Evolutionary conservation across 2,888 invertebrate species (phyloP).

Genomic region (Xestoiulus laeticollis): DNA sequence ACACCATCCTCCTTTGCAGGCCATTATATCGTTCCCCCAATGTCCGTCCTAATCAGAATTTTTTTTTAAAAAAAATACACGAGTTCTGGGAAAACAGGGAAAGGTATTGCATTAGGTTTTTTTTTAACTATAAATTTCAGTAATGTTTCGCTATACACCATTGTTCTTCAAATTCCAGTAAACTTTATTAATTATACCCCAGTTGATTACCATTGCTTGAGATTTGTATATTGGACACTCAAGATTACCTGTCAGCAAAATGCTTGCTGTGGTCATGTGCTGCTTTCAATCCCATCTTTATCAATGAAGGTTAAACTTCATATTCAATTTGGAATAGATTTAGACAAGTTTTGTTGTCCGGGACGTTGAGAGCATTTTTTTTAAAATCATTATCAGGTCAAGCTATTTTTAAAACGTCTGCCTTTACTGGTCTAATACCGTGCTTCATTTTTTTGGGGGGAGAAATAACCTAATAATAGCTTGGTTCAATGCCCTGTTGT

Average conservation of each 20-base stretch:
- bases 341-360: background rate
- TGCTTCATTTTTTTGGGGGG: background rate
- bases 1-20: background rate
- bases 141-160: background rate
- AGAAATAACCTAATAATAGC: background rate
- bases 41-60: background rate
- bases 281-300: background rate
- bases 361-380: background rate
- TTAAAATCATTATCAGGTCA: background rate
- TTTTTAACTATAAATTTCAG: background rate
- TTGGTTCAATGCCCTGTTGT: slow-evolving; percentile 7
- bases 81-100: background rate
- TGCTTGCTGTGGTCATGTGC: background rate
- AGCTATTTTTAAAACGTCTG: background rate
- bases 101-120: background rate
- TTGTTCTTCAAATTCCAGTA: too few species aligned
- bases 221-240: too few species aligned
- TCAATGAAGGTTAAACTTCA: background rate
- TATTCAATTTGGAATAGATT: background rate
- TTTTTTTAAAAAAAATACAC: background rate
- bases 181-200: too few species aligned
- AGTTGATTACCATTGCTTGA: too few species aligned
- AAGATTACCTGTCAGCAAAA: background rate
- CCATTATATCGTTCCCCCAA: background rate
- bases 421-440: background rate